phyloP scores from a whole-genome alignment of 2,113 vertebrate genomes.

The Ellobius talpinus region DNA sequence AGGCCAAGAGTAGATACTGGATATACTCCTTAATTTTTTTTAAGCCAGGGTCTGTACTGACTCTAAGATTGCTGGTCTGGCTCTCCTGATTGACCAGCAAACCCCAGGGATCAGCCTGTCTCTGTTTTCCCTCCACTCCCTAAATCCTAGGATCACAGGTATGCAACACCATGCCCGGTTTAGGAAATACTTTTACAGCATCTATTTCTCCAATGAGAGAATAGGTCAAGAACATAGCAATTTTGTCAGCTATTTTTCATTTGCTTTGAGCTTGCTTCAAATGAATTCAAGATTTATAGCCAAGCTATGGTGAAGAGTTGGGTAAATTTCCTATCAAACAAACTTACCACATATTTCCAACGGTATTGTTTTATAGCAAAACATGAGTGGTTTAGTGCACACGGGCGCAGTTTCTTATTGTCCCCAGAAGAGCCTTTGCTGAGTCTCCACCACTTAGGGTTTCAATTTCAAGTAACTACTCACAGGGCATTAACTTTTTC shows the following conservation, averaged over 20 bases:
- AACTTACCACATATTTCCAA: neutral
- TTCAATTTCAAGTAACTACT: neutral
- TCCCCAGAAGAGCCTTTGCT: neutral
- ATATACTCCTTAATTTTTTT: neutral
- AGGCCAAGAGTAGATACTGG: neutral
- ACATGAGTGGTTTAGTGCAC: neutral
- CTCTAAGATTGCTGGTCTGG: neutral
- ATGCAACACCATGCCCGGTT: neutral
- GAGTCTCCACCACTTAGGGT: neutral
- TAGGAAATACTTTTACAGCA: neutral
- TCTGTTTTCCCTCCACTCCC: neutral
- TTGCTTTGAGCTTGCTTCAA: constrained; percentile 10
- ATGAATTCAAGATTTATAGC: neutral
- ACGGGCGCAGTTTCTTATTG: neutral
- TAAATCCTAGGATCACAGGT: neutral
- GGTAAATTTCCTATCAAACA: neutral
- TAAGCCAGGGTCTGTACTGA: neutral
- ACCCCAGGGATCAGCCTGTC: neutral
- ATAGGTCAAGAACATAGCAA: neutral
- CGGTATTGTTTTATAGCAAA: neutral
- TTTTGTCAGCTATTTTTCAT: neutral
- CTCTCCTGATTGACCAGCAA: neutral
- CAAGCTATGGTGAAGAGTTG: neutral
- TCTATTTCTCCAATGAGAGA: neutral
- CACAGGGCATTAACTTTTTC: neutral